phyloP scores from a whole-genome alignment of 2,113 vertebrate genomes.

The Micromys minutus region DNA sequence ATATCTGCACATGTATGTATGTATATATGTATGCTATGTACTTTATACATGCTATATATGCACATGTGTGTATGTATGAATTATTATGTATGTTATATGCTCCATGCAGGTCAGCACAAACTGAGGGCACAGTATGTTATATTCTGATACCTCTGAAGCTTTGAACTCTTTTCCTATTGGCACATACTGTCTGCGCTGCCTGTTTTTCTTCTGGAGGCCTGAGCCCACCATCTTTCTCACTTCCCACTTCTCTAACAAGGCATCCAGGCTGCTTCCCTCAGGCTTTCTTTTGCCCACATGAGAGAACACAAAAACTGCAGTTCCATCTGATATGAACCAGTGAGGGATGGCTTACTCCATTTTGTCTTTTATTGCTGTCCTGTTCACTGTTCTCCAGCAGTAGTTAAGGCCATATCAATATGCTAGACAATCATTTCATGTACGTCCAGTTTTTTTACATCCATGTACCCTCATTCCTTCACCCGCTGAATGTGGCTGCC shows the following conservation, averaged over 20 bases:
- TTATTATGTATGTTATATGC: neutral
- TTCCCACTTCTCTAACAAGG: neutral
- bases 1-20: too few species aligned
- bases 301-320: neutral
- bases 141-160: neutral
- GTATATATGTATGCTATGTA: too few species aligned
- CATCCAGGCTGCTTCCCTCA: neutral
- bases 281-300: neutral
- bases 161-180: rapidly evolving
- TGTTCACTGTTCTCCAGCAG: neutral
- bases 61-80: too few species aligned
- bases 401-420: neutral
- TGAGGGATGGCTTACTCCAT: neutral
- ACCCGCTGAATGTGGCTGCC: neutral
- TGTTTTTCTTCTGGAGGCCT: neutral
- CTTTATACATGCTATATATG: too few species aligned
- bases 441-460: neutral
- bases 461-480: neutral
- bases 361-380: neutral
- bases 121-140: neutral
- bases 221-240: neutral
- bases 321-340: neutral
- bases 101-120: neutral
- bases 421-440: neutral
- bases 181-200: neutral